phyloP scores from a whole-genome alignment of 2,888 invertebrate species.

The Sinohyriopsis cumingii region DNA sequence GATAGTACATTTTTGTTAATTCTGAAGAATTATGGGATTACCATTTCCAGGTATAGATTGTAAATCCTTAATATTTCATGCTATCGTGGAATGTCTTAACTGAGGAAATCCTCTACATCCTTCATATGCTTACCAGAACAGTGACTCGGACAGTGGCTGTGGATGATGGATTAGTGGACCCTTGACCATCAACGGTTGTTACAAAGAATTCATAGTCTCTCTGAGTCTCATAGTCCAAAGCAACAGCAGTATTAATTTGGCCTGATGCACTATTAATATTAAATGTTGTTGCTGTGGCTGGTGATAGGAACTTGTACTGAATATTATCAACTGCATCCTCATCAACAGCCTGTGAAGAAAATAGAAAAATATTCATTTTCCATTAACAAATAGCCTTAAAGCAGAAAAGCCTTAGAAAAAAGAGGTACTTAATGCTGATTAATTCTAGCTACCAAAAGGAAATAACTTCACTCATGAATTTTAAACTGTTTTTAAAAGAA shows the following conservation, averaged over 20 bases:
- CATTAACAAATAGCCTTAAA: too few relatives aligned
- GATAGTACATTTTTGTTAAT: too few relatives aligned
- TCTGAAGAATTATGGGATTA: not conserved
- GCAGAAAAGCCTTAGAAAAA: too few relatives aligned
- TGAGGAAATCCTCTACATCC: too few relatives aligned
- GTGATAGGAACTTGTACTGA: slow-evolving; percentile 32
- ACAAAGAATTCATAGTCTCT: slow-evolving; percentile 47
- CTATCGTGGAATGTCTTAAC: not conserved
- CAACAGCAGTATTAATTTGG: slow-evolving; percentile 28
- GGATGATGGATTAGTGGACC: slow-evolving; percentile 25
- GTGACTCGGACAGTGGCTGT: slow-evolving; percentile 47
- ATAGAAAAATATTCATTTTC: too few relatives aligned
- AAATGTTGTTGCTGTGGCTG: slow-evolving; percentile 10
- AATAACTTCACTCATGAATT: too few relatives aligned
- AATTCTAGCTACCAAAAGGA: too few relatives aligned
- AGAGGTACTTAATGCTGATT: too few relatives aligned
- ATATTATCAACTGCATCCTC: slow-evolving; percentile 32
- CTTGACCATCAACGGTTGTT: slow-evolving; percentile 47
- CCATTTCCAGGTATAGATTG: not conserved
- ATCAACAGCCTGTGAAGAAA: slow-evolving; percentile 42
- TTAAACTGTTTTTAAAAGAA: too few relatives aligned
- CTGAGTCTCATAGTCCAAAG: slow-evolving; percentile 54
- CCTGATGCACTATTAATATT: slow-evolving; percentile 22
- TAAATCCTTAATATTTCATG: not conserved
- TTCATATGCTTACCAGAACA: slow-evolving; percentile 25